phyloP scores from a whole-genome alignment of 2,888 invertebrate species.

The Lasius fuliginosus region DNA sequence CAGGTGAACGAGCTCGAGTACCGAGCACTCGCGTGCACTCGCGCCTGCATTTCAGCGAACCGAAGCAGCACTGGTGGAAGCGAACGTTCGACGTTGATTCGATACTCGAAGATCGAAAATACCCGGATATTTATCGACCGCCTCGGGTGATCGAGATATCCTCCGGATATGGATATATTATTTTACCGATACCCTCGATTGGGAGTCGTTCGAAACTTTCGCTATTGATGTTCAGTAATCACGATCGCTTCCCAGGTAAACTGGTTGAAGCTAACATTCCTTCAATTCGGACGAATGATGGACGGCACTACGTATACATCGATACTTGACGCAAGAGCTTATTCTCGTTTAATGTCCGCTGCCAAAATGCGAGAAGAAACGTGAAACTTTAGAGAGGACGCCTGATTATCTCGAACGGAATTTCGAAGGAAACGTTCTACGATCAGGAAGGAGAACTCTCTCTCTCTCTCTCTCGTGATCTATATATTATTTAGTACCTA shows the following conservation, averaged over 20 bases:
- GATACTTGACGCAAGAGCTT: not conserved
- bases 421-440: not conserved
- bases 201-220: not conserved
- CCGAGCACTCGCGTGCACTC: not conserved
- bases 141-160: not conserved
- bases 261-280: not conserved
- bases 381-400: not conserved
- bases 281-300: not conserved
- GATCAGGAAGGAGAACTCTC: not conserved
- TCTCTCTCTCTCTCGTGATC: not conserved
- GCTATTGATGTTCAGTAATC: not conserved
- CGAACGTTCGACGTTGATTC: slow-evolving; percentile 19
- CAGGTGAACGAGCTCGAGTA: slow-evolving; percentile 36
- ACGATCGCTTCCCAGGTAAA: not conserved
- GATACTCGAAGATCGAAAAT: not conserved
- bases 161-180: not conserved
- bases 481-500: not conserved
- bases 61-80: slow-evolving; percentile 8
- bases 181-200: not conserved
- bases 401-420: not conserved
- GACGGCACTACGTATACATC: not conserved
- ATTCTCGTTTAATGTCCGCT: not conserved
- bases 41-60: slow-evolving; percentile 11
- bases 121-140: too few species aligned
- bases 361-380: not conserved